Base-by-base conservation (phyloP, 2,888 invertebrate species). In the Leptura quadrifasciata region DNA sequence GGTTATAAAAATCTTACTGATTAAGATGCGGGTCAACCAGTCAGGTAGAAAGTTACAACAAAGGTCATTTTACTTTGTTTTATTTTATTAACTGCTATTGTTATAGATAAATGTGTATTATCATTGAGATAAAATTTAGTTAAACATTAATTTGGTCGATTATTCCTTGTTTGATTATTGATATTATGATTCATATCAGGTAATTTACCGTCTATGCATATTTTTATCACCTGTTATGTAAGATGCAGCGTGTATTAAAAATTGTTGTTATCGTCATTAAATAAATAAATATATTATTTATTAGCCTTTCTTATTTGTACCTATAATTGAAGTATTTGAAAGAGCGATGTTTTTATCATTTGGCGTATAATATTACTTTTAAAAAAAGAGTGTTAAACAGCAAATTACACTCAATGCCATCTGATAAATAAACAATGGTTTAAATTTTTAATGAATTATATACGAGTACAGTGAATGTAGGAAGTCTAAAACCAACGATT, bases 11-110 rank as follows among this genome's bases (percentile, higher is more conserved):
- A 64, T 70, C 72, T 75, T 74, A 76, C 72, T 74, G 74, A 68
- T 74, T 80, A 72, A 78, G 74, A 77, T 81, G 77, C 79, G 77
- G 78, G 78, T 81, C 79, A 79, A 58, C 21, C 77, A 70, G 77
- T 72, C 79, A 75, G 63, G 77, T 80, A 81, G 81, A 81, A 82
- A 79, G 79, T 47, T 74, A 57, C n/a, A 69, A 75, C 76, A 69
- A 71, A 79, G 76, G 76, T 76, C 74, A 52, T 39, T 68, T 54
- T 24, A 72, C 65, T 71, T 35, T 75, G 69, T 54, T 68, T 63
- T 71, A 31, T 72, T 39, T 60, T 64, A 54, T 69, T 57, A 31
- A 31, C 27, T 60, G 47, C 27, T 54, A 71, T 67, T 76, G 55
- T 12, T 31, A 27, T 31, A 70, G 68, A 64, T 58, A 63, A 64